phyloP scores from a whole-genome alignment of 2,113 vertebrate species.

The Plectropomus leopardus region DNA sequence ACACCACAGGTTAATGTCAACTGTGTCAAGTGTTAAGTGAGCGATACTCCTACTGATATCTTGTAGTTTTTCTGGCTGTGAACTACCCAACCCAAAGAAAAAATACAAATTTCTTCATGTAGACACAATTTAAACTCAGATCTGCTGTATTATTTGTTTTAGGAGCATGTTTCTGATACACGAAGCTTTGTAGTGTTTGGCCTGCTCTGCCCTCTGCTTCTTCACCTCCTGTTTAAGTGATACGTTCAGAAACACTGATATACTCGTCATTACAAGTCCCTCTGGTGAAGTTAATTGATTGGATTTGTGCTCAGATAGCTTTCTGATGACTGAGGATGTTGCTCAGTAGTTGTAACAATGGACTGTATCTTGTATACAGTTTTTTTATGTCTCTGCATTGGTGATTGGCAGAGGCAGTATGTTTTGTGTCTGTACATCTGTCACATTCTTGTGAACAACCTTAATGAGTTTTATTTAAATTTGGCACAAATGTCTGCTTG shows the following conservation, averaged over 20 bases:
- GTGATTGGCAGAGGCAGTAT: no score
- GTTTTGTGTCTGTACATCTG: no score
- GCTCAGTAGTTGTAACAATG: background rate
- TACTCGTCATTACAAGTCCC: conserved; percentile 56
- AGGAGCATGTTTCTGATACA: background rate
- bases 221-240: conserved; percentile 29
- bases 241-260: conserved; percentile 27
- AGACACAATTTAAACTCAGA: background rate
- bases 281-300: conserved; percentile 60
- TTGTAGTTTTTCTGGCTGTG: background rate
- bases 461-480: no score
- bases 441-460: no score
- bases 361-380: no score
- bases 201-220: background rate
- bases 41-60: conserved; percentile 39
- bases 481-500: no score
- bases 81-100: background rate
- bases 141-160: no score
- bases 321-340: background rate
- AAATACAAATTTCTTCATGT: background rate
- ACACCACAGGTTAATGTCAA: conserved; percentile 66
- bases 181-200: background rate
- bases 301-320: conserved; percentile 37
- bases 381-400: no score
- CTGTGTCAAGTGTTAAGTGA: conserved; percentile 51